Percentiles rank a stretch among this genome's conserved stretches.
phyloP scores from a whole-genome alignment of 2,113 vertebrate genomes.

The Atrichornis clamosus region DNA sequence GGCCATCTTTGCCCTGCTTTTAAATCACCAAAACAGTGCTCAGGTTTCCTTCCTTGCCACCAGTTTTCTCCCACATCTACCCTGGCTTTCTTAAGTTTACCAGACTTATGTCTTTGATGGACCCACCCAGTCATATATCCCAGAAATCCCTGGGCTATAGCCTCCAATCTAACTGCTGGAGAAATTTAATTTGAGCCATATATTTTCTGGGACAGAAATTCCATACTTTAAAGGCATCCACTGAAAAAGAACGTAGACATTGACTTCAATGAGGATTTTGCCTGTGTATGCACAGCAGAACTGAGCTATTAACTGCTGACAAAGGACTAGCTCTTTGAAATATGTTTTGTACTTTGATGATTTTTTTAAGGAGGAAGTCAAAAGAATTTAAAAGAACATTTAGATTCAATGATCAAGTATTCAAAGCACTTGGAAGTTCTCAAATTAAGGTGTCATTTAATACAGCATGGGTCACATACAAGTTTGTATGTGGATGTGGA shows the following conservation, averaged over 20 bases:
- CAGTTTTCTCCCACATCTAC: neutral
- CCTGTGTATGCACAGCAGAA: neutral
- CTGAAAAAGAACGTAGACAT: neutral
- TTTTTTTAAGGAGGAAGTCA: constrained; percentile 10
- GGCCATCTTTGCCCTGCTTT: neutral
- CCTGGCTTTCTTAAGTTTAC: neutral
- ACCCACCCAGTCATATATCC: neutral
- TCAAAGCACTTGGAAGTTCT: neutral
- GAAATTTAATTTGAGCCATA: neutral
- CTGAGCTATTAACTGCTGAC: constrained; percentile 26
- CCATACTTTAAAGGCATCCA: neutral
- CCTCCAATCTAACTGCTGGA: neutral
- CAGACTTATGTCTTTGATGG: neutral
- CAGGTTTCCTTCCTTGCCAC: neutral
- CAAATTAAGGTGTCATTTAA: neutral
- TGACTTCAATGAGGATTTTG: neutral
- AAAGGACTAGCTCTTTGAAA: constrained; percentile 20
- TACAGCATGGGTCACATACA: neutral
- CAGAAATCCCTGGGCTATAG: neutral
- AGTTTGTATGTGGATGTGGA: neutral
- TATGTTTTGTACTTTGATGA: neutral
- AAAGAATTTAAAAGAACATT: constrained; percentile 32
- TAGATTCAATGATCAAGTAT: constrained; percentile 4
- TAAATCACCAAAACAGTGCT: neutral
- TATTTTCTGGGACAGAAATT: neutral